A percentile compares a stretch with the other conserved stretches of the same genome.
Evolutionary conservation across 2,888 invertebrate species (phyloP).

Genomic region (Xylophagus ater): DNA sequence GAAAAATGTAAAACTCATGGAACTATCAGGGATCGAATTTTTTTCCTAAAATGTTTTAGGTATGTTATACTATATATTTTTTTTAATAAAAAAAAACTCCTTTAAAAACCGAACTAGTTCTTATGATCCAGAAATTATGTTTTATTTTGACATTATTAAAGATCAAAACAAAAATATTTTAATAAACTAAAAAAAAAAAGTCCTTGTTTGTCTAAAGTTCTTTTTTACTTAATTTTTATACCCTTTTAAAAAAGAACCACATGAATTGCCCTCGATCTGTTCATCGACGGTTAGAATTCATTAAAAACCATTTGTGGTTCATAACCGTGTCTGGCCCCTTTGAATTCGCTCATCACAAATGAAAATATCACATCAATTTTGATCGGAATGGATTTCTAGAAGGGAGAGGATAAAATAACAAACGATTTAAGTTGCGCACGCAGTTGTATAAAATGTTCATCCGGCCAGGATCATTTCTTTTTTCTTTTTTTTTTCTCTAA

Average conservation of each 20-base stretch:
- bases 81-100: too few relatives aligned
- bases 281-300: slow-evolving; percentile 4
- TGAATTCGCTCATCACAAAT: not conserved
- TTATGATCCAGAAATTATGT: slow-evolving; percentile 3
- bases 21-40: too few relatives aligned
- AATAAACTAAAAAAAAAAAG: not conserved
- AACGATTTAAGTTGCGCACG: too few relatives aligned
- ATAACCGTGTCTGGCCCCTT: not conserved
- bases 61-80: too few relatives aligned
- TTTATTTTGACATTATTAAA: slow-evolving; percentile 8
- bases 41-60: too few relatives aligned
- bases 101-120: too few relatives aligned
- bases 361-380: slow-evolving; percentile 3
- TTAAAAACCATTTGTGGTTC: slow-evolving; percentile 4
- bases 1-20: too few relatives aligned
- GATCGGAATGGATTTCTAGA: not conserved
- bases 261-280: not conserved
- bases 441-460: not conserved
- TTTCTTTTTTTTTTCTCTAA: not conserved
- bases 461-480: not conserved
- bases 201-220: too few relatives aligned
- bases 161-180: too few relatives aligned
- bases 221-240: too few relatives aligned
- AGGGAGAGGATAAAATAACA: too few relatives aligned
- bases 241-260: not conserved